Conservation (phyloP, 2,113 vertebrate species). For the Morone saxatilis region DNA sequence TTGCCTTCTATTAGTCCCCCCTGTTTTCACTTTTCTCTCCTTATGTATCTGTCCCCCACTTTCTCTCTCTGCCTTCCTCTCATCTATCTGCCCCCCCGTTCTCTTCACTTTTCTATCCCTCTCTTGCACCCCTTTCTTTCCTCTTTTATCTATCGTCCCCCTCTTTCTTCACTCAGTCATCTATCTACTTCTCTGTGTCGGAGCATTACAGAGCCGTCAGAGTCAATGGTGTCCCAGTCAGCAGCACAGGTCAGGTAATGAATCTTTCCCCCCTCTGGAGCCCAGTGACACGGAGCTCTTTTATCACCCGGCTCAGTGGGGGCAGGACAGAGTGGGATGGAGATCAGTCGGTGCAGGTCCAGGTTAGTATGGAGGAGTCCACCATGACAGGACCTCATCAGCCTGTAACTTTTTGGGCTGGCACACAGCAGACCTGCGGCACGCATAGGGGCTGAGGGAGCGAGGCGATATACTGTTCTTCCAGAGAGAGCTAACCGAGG, state of each 20-base stretch:
- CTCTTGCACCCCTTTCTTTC: conserved; percentile 34
- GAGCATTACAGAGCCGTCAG: conserved; percentile 57
- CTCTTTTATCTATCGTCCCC: conserved; percentile 44
- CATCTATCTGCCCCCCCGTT: conserved; percentile 24
- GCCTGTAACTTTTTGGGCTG: conserved; percentile 26
- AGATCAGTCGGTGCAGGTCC: conserved; percentile 39
- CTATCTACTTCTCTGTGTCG: conserved; percentile 50
- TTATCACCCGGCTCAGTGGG: conserved; percentile 61
- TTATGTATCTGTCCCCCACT: conserved; percentile 9
- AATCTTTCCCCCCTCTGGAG: conserved; percentile 62
- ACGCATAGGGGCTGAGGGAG: conserved; percentile 5
- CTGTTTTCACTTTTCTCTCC: conserved; percentile 17
- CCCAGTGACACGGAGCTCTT: conserved; percentile 55
- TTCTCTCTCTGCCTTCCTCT: conserved; percentile 26
- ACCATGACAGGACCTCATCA: conserved; percentile 54
- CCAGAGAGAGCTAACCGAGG: not conserved
- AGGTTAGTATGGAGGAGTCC: conserved; percentile 62
- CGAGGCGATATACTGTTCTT: not conserved
- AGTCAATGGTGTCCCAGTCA: conserved; percentile 67
- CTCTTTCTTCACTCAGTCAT: conserved; percentile 56
- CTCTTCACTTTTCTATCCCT: conserved; percentile 38
- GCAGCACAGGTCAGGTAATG: conserved; percentile 71
- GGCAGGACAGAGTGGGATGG: conserved; percentile 43
- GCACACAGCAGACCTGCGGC: conserved; percentile 35
- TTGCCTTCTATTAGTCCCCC: conserved; percentile 33